Percentiles rank a stretch among this genome's conserved stretches.
Evolutionary conservation across 1,140 invertebrate genomes (phyloP).

Genomic region (Sminthurinus signatus): DNA sequence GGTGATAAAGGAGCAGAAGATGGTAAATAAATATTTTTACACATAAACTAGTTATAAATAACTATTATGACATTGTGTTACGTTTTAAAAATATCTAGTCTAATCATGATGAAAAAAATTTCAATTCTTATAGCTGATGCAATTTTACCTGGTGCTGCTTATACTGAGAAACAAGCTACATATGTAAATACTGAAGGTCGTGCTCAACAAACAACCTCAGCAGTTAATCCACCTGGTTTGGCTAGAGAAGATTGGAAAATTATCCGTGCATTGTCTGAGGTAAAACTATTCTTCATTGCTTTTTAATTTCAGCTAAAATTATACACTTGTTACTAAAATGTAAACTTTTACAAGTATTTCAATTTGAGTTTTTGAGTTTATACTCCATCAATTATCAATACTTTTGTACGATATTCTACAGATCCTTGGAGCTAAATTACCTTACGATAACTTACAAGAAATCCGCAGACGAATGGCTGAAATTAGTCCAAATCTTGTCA

Average conservation of each 20-base stretch:
- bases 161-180: constrained; percentile 94
- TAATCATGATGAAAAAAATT: too few species aligned
- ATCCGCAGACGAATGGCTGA: constrained; percentile 74
- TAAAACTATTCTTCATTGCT: constrained; percentile 44
- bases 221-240: constrained; percentile 87
- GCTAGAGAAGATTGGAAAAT: constrained; percentile 99
- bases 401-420: constrained; percentile 49
- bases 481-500: constrained; percentile 79
- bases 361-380: too few species aligned
- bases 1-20: constrained; percentile 88
- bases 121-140: too few species aligned
- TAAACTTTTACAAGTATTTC: too few species aligned
- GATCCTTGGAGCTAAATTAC: constrained; percentile 71
- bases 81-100: too few species aligned
- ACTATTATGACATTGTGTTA: too few species aligned
- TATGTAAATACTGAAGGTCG: constrained; percentile 98
- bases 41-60: too few species aligned
- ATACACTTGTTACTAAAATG: too few species aligned
- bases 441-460: constrained; percentile 83
- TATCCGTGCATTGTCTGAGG: constrained; percentile 77
- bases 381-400: too few species aligned
- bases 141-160: constrained; percentile 92
- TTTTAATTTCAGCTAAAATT: constrained; percentile 8
- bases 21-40: too few species aligned
- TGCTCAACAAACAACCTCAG: constrained; percentile 84